Base-by-base conservation (phyloP, 2,888 invertebrate species). In the Oeneis ivallda region DNA sequence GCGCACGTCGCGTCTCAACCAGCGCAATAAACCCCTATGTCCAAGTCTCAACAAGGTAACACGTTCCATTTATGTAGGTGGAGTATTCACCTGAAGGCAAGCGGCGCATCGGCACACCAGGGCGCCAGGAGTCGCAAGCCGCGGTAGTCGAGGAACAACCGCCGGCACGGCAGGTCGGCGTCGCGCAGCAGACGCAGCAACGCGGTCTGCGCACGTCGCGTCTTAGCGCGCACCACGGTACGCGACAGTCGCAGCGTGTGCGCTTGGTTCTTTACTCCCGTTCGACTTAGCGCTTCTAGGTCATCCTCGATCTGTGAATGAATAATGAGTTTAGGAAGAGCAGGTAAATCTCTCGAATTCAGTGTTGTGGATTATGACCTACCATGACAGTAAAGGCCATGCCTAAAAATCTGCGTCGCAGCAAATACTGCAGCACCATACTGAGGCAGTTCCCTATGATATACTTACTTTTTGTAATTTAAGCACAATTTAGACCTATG, bases 71-170 rank as follows among this genome's bases (percentile, higher is more conserved):
- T 26, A 26, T 26, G 3, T 26, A 45, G n/a, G 2, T 13, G 6
- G 15, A 47, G 5, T 47, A 7, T 6, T 52, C 75, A 93, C 83
- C 86, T 91, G 74, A 92, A 90, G 63, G 89, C 85, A 0, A 86
- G 78, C 19, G 94, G 92, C 0, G 94, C 93, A 78, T 97, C 97
- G 66, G 94, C 94, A 94, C 98, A 98, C 96, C 99, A 99, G 37
- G 97, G 97, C 92, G 98, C 97, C 66, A 99, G 93, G 63, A 99
- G 90, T 7, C 97, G 92, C 64, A 99, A 92, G 0, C 99, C 99
- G 78, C 98, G 97, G 87, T 98, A 98, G 90, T 97, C 97, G 64
- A 98, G 93, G 90, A 99, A 98, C 69, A 98, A 93, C 15, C 97
- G 91, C 10, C 96, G 93, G 80, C 97, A 97, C 0, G 97, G 96